These are phyloP conservation scores for Cantharis rufa DNA, from an alignment of 2,888 invertebrate genomes.

Conservation along the genomic window DNA sequence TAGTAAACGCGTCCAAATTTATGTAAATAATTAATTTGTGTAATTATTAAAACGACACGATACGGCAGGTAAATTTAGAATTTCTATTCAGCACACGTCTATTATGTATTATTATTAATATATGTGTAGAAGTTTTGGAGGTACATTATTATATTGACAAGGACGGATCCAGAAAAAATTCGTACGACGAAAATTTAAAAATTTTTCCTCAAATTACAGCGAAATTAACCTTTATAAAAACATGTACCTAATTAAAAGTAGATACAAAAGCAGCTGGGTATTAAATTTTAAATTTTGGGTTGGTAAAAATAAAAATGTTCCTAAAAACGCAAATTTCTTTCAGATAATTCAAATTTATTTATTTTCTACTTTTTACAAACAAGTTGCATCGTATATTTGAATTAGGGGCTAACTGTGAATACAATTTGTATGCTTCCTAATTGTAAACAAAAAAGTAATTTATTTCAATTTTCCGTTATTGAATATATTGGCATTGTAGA, in stretches of 20 bases:
- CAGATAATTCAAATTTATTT: background rate
- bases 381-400: background rate
- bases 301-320: too few species aligned
- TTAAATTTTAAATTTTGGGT: too few species aligned
- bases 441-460: background rate
- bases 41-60: background rate
- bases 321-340: background rate
- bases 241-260: background rate
- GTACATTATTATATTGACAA: background rate
- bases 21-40: conserved; percentile 3
- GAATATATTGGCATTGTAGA: background rate
- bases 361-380: background rate
- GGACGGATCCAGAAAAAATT: background rate
- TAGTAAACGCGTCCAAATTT: background rate
- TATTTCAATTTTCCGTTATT: background rate
- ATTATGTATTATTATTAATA: background rate
- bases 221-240: background rate
- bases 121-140: background rate
- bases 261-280: too few species aligned
- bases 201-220: background rate
- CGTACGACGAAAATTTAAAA: background rate
- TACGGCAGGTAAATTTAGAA: background rate
- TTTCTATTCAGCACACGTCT: background rate
- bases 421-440: background rate
- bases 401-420: background rate